These are phyloP conservation scores for Drosophila mayaguana DNA, from an alignment of 2,888 invertebrate genomes.

Conservation along the genomic window DNA sequence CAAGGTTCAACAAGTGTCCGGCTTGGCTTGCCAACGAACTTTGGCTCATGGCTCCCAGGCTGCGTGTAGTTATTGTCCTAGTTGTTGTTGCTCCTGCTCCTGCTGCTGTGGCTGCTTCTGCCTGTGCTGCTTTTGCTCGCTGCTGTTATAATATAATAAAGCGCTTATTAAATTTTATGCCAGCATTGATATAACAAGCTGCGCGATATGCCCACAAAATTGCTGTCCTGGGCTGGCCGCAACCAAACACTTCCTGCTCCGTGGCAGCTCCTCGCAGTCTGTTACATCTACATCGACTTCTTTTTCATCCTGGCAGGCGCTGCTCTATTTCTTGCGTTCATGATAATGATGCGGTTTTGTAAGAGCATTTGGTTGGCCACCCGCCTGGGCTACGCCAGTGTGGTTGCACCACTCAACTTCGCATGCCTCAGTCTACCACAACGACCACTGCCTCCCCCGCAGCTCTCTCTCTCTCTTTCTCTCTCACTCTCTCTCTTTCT, in stretches of 20 bases:
- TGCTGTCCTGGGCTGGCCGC: slow-evolving; percentile 64
- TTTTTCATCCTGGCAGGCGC: slow-evolving; percentile 22
- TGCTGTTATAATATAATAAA: slow-evolving; percentile 70
- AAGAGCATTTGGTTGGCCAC: slow-evolving; percentile 64
- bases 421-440: slow-evolving; percentile 24
- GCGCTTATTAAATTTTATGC: slow-evolving; percentile 74
- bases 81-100: slow-evolving; percentile 25
- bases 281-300: not conserved
- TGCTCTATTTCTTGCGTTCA: slow-evolving; percentile 64
- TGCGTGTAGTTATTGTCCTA: slow-evolving; percentile 11
- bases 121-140: no score
- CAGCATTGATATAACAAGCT: slow-evolving; percentile 55
- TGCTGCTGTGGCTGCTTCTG: no score
- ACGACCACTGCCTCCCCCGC: not conserved
- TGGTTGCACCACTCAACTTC: slow-evolving; percentile 39
- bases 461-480: no score
- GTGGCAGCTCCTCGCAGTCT: slow-evolving; percentile 1
- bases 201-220: slow-evolving; percentile 61
- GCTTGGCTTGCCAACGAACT: slow-evolving; percentile 47
- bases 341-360: slow-evolving; percentile 75
- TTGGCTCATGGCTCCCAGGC: slow-evolving; percentile 32
- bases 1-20: slow-evolving; percentile 56
- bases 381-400: slow-evolving; percentile 12
- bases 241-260: slow-evolving; percentile 56
- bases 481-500: not conserved